Evolutionary conservation across 2,888 invertebrate species (phyloP), one percentile per base, ranked within the genome.

Genomic region (Andrena praecox): DNA sequence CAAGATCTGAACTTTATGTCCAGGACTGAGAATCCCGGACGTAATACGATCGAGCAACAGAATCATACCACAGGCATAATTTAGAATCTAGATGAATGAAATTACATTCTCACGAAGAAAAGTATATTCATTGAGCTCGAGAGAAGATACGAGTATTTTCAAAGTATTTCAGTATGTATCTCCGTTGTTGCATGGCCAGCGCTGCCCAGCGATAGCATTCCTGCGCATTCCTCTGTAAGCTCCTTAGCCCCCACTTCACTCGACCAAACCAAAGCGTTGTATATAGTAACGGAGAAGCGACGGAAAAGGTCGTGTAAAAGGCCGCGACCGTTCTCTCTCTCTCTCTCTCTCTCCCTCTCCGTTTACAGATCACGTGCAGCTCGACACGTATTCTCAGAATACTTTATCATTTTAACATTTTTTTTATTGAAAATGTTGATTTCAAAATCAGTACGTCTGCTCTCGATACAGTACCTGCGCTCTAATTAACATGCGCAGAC

Each of bases 281-380:
- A 73, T 70, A 29, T 77, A 73, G 81, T 82, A 80, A 73, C 66
- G 64, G 72, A 50, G 70, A 75, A 80, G 69, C 67, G 66, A 72
- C 64, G 70, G 82, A 76, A 86, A 88, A 87, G 84, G 84, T 80
- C 89, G 70, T 78, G 77, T 77, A 85, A 87, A 88, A 87, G 83
- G 78, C 82, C 84, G 79, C 77, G 24, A 77, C 27, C n/a, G 42
- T 48, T 68, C 66, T 68, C 63, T n/a, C 59, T 77, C 60, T 67
- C 60, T 29, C 69, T 42, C 10, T 16, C 6, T 52, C 54, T 35
- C 54, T 0, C 16, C 16, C 4, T 1, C 1, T 0, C 42, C 42
- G 4, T 42, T 16, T 42, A 42, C 20, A 69, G 2, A 33, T 66
- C 33, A 59, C 48, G 42, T 76, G 52, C 12, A 64, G 29, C 31